Evolutionary conservation across 2,113 vertebrate genomes (phyloP).

Genomic region (Tamias sibiricus): DNA sequence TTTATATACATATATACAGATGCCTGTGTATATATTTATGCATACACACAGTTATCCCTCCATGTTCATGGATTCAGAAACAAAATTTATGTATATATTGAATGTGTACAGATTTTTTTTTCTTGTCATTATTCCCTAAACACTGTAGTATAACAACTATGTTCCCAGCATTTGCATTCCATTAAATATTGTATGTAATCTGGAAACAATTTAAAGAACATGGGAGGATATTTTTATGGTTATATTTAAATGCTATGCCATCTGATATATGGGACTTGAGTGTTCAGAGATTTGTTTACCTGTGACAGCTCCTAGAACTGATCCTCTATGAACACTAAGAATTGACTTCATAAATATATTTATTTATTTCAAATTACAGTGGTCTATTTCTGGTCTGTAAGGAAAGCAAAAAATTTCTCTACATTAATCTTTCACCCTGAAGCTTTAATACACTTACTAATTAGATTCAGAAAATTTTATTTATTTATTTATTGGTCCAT

Average conservation of each 20-base stretch:
- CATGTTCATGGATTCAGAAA: not conserved
- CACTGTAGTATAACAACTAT: not conserved
- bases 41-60: no score
- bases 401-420: not conserved
- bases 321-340: not conserved
- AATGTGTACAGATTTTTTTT: not conserved
- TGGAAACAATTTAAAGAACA: not conserved
- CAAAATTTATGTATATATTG: not conserved
- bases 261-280: not conserved
- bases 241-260: not conserved
- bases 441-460: not conserved
- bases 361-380: not conserved
- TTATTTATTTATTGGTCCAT: not conserved
- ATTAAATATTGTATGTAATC: not conserved
- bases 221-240: not conserved
- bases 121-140: not conserved
- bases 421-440: not conserved
- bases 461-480: not conserved
- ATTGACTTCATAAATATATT: not conserved
- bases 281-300: not conserved
- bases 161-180: not conserved
- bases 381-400: not conserved
- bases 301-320: not conserved
- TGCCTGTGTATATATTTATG: no score
- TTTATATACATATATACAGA: no score